These are phyloP conservation scores for western clawed frog (Xenopus tropicalis) DNA, from an alignment of 2,113 vertebrate species.

Conservation along the genomic window DNA sequence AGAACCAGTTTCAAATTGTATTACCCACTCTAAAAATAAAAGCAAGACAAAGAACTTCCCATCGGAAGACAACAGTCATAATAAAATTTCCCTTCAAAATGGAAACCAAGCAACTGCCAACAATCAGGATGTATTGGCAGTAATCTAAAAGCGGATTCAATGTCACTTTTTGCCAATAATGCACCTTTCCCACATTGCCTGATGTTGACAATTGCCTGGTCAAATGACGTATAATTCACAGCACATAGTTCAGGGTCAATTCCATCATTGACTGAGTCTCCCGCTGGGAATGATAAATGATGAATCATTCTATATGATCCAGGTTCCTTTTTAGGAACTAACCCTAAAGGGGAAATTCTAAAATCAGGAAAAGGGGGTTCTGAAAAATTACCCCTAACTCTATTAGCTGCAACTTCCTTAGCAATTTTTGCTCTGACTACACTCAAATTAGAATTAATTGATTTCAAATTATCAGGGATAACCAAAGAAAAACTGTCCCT, in stretches of 20 bases:
- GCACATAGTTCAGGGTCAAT: neutral
- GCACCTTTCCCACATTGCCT: neutral
- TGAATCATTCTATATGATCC: neutral
- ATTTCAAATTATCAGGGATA: neutral
- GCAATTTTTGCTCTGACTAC: neutral
- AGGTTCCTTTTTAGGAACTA: constrained; percentile 5
- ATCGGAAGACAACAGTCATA: neutral
- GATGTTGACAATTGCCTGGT: neutral
- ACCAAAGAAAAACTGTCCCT: neutral
- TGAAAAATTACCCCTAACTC: neutral
- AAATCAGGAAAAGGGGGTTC: neutral
- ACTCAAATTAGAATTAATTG: no score
- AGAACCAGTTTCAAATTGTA: neutral
- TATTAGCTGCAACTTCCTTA: neutral
- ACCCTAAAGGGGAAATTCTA: neutral
- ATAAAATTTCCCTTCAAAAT: neutral
- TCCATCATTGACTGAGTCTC: neutral
- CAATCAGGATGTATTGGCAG: neutral
- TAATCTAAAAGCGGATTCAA: neutral
- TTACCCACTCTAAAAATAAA: neutral
- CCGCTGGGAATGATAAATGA: neutral
- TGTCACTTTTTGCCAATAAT: neutral
- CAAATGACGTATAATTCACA: neutral
- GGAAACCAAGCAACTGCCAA: neutral
- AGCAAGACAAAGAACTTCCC: neutral